phyloP scores from a whole-genome alignment of 2,113 vertebrate species.

The Electrona antarctica region DNA sequence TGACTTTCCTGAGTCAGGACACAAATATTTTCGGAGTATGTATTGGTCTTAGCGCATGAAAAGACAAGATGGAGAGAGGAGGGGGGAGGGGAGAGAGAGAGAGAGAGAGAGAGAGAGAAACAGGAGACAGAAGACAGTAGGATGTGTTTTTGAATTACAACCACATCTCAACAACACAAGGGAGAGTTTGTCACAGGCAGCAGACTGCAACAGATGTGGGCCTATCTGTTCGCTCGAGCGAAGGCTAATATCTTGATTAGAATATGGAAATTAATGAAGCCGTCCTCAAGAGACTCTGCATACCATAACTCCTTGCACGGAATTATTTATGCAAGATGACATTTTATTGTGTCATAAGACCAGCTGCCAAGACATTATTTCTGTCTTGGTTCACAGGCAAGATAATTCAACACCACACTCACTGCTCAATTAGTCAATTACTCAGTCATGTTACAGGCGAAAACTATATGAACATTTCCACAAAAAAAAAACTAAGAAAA shows the following conservation, averaged over 20 bases:
- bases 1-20: too few species aligned
- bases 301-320: slow-evolving; percentile 13
- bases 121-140: slow-evolving; percentile 1
- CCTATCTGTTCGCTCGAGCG: slow-evolving; percentile 32
- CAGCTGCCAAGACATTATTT: slow-evolving; percentile 35
- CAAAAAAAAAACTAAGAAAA: too few species aligned
- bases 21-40: too few species aligned
- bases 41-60: too few species aligned
- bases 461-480: too few species aligned
- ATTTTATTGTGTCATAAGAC: slow-evolving; percentile 12
- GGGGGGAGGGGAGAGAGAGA: background rate
- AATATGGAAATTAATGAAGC: slow-evolving; percentile 37
- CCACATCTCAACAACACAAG: slow-evolving; percentile 22
- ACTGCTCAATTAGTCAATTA: slow-evolving; percentile 1
- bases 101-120: background rate
- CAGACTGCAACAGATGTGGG: slow-evolving; percentile 15
- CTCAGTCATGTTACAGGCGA: too few species aligned
- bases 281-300: background rate
- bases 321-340: slow-evolving; percentile 43
- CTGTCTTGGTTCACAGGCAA: slow-evolving; percentile 21
- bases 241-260: slow-evolving; percentile 52
- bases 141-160: slow-evolving; percentile 30
- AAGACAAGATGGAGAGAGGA: too few species aligned
- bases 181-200: slow-evolving; percentile 10
- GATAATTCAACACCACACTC: slow-evolving; percentile 27